Evolutionary conservation across 2,113 vertebrate species (phyloP).

Genomic region (Myiopsitta monachus): DNA sequence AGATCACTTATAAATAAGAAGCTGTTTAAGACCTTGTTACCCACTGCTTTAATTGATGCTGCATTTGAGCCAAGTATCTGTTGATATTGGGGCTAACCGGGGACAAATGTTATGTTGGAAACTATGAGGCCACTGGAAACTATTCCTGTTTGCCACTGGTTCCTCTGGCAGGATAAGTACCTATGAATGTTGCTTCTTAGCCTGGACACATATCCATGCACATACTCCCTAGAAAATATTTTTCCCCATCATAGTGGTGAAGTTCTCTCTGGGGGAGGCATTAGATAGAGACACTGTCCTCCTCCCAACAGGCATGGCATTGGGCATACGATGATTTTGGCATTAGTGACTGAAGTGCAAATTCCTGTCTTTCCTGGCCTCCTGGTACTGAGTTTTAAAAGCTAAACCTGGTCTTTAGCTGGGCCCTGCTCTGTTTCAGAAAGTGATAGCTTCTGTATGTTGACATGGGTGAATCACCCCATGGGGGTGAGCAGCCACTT

Average conservation of each 20-base stretch:
- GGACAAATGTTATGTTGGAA: background rate
- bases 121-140: background rate
- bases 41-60: background rate
- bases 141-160: background rate
- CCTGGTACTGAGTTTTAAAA: background rate
- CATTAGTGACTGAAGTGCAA: background rate
- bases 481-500: accelerated
- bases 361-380: background rate
- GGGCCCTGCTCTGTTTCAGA: background rate
- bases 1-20: background rate
- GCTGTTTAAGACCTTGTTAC: background rate
- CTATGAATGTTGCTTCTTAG: background rate
- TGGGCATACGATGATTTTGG: background rate
- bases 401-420: background rate
- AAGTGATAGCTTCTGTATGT: background rate
- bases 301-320: background rate
- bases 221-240: background rate
- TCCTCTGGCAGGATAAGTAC: background rate
- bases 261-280: background rate
- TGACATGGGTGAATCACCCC: background rate
- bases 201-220: background rate
- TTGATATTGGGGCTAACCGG: background rate
- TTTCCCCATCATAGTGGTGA: background rate
- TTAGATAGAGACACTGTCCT: background rate
- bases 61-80: background rate